phyloP scores from a whole-genome alignment of 2,797 vertebrate genomes.

The Enteromius mattozi region DNA sequence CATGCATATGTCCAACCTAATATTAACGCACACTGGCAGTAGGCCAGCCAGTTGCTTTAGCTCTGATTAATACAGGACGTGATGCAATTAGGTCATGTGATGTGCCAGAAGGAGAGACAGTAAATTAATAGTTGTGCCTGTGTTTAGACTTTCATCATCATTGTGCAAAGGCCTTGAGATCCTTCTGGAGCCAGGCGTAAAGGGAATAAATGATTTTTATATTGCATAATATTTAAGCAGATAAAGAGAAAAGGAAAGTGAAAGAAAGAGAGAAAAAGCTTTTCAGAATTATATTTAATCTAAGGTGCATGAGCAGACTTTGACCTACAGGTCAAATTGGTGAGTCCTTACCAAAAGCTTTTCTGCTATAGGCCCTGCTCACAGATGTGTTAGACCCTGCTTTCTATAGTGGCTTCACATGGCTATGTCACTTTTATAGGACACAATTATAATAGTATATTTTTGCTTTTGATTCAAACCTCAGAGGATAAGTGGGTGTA shows the following conservation, averaged over 20 bases:
- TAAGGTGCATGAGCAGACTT: not conserved
- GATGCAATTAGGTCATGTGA: conserved; percentile 35
- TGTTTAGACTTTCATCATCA: not conserved
- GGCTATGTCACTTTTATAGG: not conserved
- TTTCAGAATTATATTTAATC: not conserved
- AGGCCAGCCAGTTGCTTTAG: not conserved
- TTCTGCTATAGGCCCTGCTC: not conserved
- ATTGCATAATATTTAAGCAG: not conserved
- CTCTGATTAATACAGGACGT: conserved; percentile 9
- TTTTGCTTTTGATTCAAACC: not conserved
- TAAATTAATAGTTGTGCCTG: not conserved
- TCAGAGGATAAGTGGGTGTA: not conserved
- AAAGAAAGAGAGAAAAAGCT: not conserved
- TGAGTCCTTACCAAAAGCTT: not conserved
- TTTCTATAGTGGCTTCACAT: not conserved
- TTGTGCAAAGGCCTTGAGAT: not conserved
- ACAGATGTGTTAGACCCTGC: conserved; percentile 3
- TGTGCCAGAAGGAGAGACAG: conserved; percentile 10
- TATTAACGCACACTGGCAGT: not conserved
- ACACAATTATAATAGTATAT: not conserved
- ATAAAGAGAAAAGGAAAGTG: not conserved
- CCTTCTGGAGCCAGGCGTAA: not conserved
- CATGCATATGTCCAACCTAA: not conserved
- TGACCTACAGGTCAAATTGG: not conserved
- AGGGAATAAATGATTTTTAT: not conserved